A percentile compares a stretch with the other conserved stretches of the same genome.
Conservation (phyloP, 2,113 vertebrate genomes). For the Mungos mungo region DNA sequence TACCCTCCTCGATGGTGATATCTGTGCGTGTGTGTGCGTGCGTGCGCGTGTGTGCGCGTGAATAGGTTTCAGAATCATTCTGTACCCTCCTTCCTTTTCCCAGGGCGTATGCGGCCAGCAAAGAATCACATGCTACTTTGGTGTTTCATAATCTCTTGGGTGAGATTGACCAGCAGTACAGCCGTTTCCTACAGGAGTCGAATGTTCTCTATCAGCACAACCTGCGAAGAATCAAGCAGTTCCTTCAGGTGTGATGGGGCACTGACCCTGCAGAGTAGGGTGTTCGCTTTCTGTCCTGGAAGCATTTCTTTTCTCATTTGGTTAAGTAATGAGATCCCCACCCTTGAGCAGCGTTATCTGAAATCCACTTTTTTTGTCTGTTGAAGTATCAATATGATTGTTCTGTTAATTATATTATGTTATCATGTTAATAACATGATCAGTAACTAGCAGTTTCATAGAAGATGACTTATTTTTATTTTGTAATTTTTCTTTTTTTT, state of each 20-base stretch:
- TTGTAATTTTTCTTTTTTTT: not conserved
- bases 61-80: not conserved
- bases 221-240: conserved; percentile 97
- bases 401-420: not conserved
- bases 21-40: not conserved
- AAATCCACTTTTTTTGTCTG: not conserved
- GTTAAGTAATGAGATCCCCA: not conserved
- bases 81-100: not conserved
- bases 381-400: not conserved
- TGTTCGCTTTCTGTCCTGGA: not conserved
- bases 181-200: conserved; percentile 98
- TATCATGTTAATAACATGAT: not conserved
- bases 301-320: conserved; percentile 6
- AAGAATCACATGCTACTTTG: conserved; percentile 97
- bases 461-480: not conserved
- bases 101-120: conserved; percentile 97
- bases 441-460: not conserved
- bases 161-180: conserved; percentile 99
- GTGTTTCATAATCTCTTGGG: conserved; percentile 99
- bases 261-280: not conserved
- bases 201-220: conserved; percentile 99
- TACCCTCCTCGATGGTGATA: not conserved
- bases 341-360: not conserved
- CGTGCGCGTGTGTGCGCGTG: fast-evolving
- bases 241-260: conserved; percentile 89